Conservation (phyloP, 2,797 vertebrate genomes). For the Sebastes paucispinis region DNA sequence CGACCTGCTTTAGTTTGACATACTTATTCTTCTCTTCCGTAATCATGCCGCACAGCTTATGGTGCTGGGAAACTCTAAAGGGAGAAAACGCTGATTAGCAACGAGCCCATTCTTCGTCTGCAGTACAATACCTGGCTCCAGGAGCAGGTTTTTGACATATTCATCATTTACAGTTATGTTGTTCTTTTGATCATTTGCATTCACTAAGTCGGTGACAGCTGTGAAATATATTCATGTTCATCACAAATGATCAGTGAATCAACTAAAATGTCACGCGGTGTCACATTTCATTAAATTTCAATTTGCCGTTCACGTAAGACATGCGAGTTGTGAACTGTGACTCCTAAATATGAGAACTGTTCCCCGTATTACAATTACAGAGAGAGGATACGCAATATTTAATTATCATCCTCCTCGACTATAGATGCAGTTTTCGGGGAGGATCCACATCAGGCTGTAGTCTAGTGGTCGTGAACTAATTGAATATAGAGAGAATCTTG, state of each 20-base stretch:
- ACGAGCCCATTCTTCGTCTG: background rate
- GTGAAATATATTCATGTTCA: background rate
- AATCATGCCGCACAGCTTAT: conserved; percentile 81
- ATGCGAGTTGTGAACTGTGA: background rate
- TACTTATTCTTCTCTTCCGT: conserved; percentile 87
- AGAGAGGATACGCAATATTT: background rate
- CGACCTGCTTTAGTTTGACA: conserved; percentile 81
- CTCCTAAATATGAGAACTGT: background rate
- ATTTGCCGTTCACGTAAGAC: background rate
- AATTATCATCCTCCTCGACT: conserved; percentile 1
- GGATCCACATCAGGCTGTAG: background rate
- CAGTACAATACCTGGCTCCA: background rate
- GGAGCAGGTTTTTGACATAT: background rate
- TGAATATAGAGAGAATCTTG: conserved; percentile 21
- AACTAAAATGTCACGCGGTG: background rate
- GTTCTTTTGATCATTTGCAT: background rate
- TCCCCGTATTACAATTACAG: background rate
- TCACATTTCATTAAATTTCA: background rate
- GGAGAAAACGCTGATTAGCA: background rate
- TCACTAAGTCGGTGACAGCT: background rate
- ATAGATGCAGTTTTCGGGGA: background rate
- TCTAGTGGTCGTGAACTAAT: conserved; percentile 15
- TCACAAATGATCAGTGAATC: background rate
- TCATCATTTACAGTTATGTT: background rate
- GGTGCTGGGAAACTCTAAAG: conserved; percentile 83